Conservation (phyloP, 2,888 invertebrate species). For the Calephelis perditalis region DNA sequence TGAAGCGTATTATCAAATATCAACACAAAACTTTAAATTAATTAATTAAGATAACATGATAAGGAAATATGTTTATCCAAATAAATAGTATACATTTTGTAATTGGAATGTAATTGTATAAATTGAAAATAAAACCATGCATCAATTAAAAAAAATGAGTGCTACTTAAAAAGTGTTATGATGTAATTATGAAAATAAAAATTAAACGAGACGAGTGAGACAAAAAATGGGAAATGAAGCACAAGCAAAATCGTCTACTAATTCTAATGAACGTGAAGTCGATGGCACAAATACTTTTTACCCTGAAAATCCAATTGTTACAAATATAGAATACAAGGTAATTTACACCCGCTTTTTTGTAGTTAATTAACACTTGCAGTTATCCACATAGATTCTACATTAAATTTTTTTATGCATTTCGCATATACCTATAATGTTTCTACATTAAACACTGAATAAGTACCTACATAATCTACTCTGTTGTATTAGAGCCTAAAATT, state of each 20-base stretch:
- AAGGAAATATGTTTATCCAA: slow-evolving; percentile 1
- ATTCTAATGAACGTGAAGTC: slow-evolving; percentile 50
- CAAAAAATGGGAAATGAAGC: slow-evolving; percentile 72
- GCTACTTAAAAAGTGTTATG: slow-evolving; percentile 34
- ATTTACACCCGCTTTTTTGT: not conserved
- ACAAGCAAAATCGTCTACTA: slow-evolving; percentile 65
- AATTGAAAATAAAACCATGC: slow-evolving; percentile 22
- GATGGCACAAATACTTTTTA: slow-evolving; percentile 53
- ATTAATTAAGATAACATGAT: slow-evolving; percentile 26
- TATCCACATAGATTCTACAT: not conserved
- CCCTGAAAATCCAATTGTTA: slow-evolving; percentile 50
- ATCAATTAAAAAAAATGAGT: slow-evolving; percentile 21
- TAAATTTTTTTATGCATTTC: no score
- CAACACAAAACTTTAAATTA: slow-evolving; percentile 37
- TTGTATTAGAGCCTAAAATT: no score
- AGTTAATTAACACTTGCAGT: no score
- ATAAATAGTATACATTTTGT: not conserved
- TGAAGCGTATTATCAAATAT: slow-evolving; percentile 44
- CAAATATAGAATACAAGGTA: slow-evolving; percentile 63
- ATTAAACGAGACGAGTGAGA: slow-evolving; percentile 45
- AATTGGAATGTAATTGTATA: not conserved
- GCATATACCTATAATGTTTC: no score
- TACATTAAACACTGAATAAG: no score
- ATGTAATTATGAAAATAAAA: slow-evolving; percentile 49
- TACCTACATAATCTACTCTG: no score